These are phyloP conservation scores for Montipora capitata DNA, from an alignment of 92 coral and sea anemone genomes.

Conservation along the genomic window DNA sequence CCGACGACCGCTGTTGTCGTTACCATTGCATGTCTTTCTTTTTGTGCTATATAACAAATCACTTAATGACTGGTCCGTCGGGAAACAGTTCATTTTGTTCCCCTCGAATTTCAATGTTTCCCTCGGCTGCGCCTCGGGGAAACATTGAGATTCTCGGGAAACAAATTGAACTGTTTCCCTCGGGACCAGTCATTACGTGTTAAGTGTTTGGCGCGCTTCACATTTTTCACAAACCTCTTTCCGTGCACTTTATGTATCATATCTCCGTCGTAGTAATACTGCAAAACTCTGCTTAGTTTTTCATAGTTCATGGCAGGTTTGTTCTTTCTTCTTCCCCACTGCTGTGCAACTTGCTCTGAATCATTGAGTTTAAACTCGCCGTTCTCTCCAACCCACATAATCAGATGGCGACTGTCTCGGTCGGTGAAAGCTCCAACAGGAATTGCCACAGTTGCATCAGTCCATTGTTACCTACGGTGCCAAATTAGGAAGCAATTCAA, in stretches of 20 bases:
- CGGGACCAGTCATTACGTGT: too few species aligned
- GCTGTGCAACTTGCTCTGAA: slow-evolving; percentile 97
- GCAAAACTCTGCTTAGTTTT: slow-evolving; percentile 94
- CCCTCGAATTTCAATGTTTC: too few species aligned
- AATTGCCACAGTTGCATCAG: slow-evolving; percentile 95
- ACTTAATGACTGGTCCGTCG: too few species aligned
- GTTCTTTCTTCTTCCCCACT: slow-evolving; percentile 97
- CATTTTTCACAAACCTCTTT: slow-evolving; percentile 65
- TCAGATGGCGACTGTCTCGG: slow-evolving; percentile 93
- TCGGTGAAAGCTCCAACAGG: slow-evolving; percentile 92
- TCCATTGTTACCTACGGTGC: slow-evolving; percentile 88
- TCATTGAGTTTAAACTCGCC: slow-evolving; percentile 98
- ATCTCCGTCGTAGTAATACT: slow-evolving; percentile 98
- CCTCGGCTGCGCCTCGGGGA: too few species aligned
- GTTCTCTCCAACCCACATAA: slow-evolving; percentile 99
- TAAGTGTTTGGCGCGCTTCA: too few species aligned
- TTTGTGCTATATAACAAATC: too few species aligned
- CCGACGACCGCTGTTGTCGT: too few species aligned
- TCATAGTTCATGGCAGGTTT: slow-evolving; percentile 99
- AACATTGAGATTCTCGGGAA: too few species aligned
- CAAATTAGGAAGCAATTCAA: neutral
- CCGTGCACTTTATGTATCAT: slow-evolving; percentile 99
- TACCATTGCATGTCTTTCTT: too few species aligned
- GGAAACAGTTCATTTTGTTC: too few species aligned
- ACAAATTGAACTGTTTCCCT: too few species aligned